These are phyloP conservation scores for Channa striata DNA, from an alignment of 2,797 vertebrate species.

Conservation along the genomic window DNA sequence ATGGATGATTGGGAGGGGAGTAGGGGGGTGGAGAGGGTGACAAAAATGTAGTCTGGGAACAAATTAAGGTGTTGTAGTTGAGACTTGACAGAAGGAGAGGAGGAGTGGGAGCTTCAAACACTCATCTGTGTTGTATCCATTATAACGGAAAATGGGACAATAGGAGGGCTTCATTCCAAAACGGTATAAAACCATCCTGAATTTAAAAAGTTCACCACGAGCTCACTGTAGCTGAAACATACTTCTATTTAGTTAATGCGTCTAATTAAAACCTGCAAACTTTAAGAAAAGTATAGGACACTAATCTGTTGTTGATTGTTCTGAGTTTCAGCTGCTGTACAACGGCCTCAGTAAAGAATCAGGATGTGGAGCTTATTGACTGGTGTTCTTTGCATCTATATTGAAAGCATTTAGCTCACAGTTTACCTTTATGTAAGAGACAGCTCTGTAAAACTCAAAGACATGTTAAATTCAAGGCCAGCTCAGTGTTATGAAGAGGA, in stretches of 20 bases:
- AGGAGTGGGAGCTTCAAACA: slow-evolving; percentile 71
- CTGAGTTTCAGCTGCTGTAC: background rate
- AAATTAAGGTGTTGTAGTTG: slow-evolving; percentile 70
- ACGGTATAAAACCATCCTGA: background rate
- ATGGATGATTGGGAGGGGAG: slow-evolving; percentile 41
- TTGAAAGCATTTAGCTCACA: no score
- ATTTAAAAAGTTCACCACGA: slow-evolving; percentile 25
- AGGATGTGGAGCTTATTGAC: background rate
- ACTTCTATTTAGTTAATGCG: slow-evolving; percentile 12
- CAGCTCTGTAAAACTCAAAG: no score
- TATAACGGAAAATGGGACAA: slow-evolving; percentile 52
- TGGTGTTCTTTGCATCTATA: no score
- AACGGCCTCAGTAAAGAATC: background rate
- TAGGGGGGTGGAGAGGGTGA: slow-evolving; percentile 50
- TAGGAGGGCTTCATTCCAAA: slow-evolving; percentile 52
- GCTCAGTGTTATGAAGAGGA: no score
- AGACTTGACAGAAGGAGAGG: slow-evolving; percentile 77
- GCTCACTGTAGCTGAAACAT: slow-evolving; percentile 19
- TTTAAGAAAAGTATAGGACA: background rate
- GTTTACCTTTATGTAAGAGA: no score
- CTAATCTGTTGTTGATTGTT: background rate
- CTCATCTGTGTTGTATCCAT: slow-evolving; percentile 53
- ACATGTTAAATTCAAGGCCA: no score
- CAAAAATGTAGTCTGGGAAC: slow-evolving; percentile 63
- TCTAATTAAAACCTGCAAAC: slow-evolving; percentile 17